Evolutionary conservation across 2,797 vertebrate genomes (phyloP).

Genomic region (Pagetopsis macropterus): DNA sequence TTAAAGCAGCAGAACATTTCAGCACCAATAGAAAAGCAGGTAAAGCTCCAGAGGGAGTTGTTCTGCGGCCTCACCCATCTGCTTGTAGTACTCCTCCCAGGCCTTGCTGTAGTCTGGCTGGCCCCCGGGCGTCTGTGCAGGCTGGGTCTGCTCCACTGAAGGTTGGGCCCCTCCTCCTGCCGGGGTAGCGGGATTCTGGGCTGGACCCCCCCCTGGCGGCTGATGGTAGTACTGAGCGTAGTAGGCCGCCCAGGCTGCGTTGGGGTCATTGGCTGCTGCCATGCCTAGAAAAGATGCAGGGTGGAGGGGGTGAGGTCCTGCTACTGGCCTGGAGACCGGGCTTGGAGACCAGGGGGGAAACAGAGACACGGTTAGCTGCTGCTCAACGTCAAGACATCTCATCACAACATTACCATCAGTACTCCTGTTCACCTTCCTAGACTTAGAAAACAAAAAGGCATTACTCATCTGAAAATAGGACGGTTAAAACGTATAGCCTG

Average conservation of each 20-base stretch:
- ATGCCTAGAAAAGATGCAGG: slow-evolving; percentile 81
- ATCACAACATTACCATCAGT: slow-evolving; percentile 59
- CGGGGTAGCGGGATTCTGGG: slow-evolving; percentile 83
- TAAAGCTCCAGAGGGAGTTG: neutral
- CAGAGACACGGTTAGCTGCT: slow-evolving; percentile 67
- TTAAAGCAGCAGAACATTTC: too few relatives aligned
- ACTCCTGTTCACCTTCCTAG: slow-evolving; percentile 44
- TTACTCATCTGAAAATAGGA: slow-evolving; percentile 38
- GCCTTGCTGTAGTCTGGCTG: slow-evolving; percentile 91
- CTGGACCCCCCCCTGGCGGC: slow-evolving; percentile 84
- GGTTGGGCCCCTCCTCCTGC: slow-evolving; percentile 75
- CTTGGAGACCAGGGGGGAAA: slow-evolving; percentile 68
- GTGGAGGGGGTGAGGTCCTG: slow-evolving; percentile 52
- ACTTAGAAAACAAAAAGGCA: slow-evolving; percentile 26
- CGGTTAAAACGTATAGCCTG: slow-evolving; percentile 15
- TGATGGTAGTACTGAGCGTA: slow-evolving; percentile 94
- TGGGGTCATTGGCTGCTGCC: slow-evolving; percentile 86
- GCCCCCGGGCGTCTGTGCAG: slow-evolving; percentile 77
- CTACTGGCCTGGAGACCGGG: slow-evolving; percentile 66
- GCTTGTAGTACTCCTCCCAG: slow-evolving; percentile 93
- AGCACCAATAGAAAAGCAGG: neutral
- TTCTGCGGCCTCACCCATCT: slow-evolving; percentile 84
- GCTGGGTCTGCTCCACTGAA: slow-evolving; percentile 75
- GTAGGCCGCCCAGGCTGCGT: slow-evolving; percentile 92
- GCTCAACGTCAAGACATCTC: slow-evolving; percentile 39